Percentiles rank a stretch among this genome's conserved stretches.
Conservation (phyloP, 2,888 invertebrate species). For the Bembecia ichneumoniformis region DNA sequence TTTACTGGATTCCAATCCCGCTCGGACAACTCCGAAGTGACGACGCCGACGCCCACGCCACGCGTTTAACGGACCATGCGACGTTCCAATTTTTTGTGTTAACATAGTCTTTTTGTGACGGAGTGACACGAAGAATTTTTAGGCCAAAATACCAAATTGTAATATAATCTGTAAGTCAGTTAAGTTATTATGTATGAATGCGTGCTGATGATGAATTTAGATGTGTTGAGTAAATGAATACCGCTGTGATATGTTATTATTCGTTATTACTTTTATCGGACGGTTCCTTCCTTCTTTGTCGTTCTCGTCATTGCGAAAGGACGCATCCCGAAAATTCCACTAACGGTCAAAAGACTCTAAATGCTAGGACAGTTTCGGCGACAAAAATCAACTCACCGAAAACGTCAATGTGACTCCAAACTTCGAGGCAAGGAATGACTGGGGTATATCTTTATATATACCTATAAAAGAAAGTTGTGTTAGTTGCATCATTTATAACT, state of each 20-base stretch:
- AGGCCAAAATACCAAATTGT: neutral
- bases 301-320: no score
- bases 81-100: neutral
- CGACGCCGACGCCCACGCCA: slow-evolving; percentile 8
- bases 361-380: no score
- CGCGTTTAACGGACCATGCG: neutral
- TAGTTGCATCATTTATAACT: no score
- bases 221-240: slow-evolving; percentile 48
- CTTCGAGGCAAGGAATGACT: no score
- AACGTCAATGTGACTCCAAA: no score
- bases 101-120: neutral
- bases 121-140: no score
- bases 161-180: neutral
- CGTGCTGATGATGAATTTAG: slow-evolving; percentile 9
- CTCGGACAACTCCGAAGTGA: slow-evolving; percentile 27
- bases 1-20: slow-evolving; percentile 45
- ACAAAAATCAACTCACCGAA: no score
- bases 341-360: no score
- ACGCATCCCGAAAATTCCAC: no score
- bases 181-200: slow-evolving; percentile 39
- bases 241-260: slow-evolving; percentile 48
- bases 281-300: neutral
- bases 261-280: slow-evolving; percentile 3
- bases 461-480: no score
- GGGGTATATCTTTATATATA: no score